Conservation (phyloP, 2,797 vertebrate species). For the Tachyglossus aculeatus region DNA sequence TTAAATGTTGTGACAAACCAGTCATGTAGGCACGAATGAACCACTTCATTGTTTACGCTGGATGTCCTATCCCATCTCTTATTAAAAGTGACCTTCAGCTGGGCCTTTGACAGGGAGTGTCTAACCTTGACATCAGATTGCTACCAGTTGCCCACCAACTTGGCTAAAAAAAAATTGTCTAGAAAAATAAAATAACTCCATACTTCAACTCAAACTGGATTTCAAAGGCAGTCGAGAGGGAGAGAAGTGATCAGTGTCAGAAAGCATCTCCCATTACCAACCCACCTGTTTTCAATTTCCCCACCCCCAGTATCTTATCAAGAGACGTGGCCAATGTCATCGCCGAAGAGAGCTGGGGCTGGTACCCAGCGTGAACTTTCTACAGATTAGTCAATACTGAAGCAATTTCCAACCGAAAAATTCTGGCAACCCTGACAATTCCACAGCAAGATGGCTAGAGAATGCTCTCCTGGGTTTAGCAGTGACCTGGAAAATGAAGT, state of each 20-base stretch:
- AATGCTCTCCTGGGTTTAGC: slow-evolving; percentile 5
- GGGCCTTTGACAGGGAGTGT: slow-evolving; percentile 46
- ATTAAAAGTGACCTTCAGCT: slow-evolving; percentile 32
- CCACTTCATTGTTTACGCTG: slow-evolving; percentile 21
- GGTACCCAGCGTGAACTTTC: slow-evolving; percentile 34
- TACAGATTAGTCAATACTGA: slow-evolving; percentile 39
- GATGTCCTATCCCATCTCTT: not conserved
- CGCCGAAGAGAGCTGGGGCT: not conserved
- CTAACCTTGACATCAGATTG: slow-evolving; percentile 66
- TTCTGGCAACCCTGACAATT: slow-evolving; percentile 20
- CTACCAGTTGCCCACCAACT: slow-evolving; percentile 59
- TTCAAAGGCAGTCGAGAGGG: slow-evolving; percentile 38
- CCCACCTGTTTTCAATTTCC: slow-evolving; percentile 65
- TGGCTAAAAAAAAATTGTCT: slow-evolving; percentile 54
- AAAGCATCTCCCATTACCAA: slow-evolving; percentile 57
- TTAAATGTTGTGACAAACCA: slow-evolving; percentile 12
- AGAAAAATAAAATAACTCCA: slow-evolving; percentile 59
- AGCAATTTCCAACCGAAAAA: slow-evolving; percentile 35
- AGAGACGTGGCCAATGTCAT: slow-evolving; percentile 37
- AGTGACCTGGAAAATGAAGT: slow-evolving; percentile 35
- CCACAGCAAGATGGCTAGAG: slow-evolving; percentile 13
- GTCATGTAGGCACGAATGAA: slow-evolving; percentile 5
- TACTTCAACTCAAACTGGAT: slow-evolving; percentile 46
- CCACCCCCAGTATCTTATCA: slow-evolving; percentile 9
- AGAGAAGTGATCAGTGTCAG: slow-evolving; percentile 61